A percentile compares a stretch with the other conserved stretches of the same genome.
Conservation (phyloP, 2,113 vertebrate genomes). For the Aplodontia rufa region DNA sequence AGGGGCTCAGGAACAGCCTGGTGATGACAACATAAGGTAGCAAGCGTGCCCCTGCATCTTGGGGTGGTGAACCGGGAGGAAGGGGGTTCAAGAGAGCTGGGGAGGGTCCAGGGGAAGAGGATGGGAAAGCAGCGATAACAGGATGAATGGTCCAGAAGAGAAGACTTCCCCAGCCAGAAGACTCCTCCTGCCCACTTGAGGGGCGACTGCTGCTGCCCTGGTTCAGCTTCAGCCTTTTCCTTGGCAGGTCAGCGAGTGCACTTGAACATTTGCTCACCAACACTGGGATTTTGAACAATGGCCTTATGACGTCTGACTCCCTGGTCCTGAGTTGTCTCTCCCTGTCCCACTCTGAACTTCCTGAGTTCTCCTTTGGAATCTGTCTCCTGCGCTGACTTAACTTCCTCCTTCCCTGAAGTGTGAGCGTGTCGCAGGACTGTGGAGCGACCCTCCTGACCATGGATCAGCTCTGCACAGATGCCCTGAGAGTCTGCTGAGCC, state of each 20-base stretch:
- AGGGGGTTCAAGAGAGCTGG: neutral
- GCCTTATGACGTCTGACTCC: neutral
- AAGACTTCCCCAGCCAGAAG: neutral
- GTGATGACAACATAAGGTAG: neutral
- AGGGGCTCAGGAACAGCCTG: neutral
- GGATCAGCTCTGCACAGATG: neutral
- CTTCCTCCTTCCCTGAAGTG: neutral
- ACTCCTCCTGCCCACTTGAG: too few relatives aligned
- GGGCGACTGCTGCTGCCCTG: too few relatives aligned
- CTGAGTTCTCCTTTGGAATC: neutral
- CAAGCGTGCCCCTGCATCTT: neutral
- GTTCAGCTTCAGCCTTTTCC: neutral
- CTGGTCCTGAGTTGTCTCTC: neutral
- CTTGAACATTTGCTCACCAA: neutral
- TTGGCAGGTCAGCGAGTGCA: neutral
- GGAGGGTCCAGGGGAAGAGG: neutral
- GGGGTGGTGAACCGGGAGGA: neutral
- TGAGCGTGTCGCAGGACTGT: rapidly evolving
- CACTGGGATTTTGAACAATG: neutral
- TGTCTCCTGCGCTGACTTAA: neutral
- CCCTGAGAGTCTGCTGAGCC: neutral
- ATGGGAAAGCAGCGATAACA: neutral
- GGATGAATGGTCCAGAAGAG: neutral
- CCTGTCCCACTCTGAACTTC: neutral
- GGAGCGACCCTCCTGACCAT: rapidly evolving